A percentile compares a stretch with the other conserved stretches of the same genome.
Conservation (phyloP, 2,888 invertebrate genomes). For the Schrankia costaestrigalis region DNA sequence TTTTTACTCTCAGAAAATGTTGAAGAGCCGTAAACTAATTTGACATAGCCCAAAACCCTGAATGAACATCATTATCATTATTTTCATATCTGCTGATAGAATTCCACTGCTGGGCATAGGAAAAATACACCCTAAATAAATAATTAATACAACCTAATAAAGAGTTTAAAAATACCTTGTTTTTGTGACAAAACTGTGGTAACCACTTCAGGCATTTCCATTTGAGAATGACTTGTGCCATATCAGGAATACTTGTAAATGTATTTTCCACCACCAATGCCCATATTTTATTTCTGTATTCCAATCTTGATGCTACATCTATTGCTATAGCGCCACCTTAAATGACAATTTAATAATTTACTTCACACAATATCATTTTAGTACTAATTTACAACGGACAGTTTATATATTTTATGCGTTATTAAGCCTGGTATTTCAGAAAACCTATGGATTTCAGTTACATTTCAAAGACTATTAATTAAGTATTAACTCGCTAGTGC, state of each 20-base stretch:
- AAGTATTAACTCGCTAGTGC: no score
- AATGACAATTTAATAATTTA: conserved; percentile 7
- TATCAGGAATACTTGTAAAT: conserved; percentile 96
- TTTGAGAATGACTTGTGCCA: conserved; percentile 91
- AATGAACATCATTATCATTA: no score
- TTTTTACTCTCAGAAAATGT: background rate
- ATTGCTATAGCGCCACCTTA: conserved; percentile 95
- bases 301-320: conserved; percentile 88
- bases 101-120: no score
- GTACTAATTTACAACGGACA: background rate
- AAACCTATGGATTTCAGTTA: no score
- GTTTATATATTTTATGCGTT: no score
- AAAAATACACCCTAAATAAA: no score
- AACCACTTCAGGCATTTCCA: conserved; percentile 86
- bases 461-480: no score
- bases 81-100: no score
- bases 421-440: no score
- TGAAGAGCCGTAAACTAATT: background rate
- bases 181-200: conserved; percentile 93
- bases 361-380: background rate
- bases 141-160: no score
- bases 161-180: conserved; percentile 83
- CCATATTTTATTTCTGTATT: conserved; percentile 90
- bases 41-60: no score
- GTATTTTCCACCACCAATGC: conserved; percentile 96